Percentiles rank a stretch among this genome's conserved stretches.
Conservation (phyloP, 2,888 invertebrate genomes). For the Eristalinus sepulchralis region DNA sequence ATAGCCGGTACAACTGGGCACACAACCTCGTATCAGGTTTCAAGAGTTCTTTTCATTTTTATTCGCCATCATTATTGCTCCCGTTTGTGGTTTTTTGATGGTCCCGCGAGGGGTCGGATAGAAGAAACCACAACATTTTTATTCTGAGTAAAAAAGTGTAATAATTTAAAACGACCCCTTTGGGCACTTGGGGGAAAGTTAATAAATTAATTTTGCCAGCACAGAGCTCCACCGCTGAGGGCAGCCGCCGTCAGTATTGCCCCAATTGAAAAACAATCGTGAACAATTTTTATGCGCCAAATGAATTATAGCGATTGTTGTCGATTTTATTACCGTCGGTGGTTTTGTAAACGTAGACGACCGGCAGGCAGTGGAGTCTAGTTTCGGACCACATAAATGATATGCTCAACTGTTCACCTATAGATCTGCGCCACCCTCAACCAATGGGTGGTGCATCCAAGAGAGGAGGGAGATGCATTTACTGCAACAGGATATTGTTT, state of each 20-base stretch:
- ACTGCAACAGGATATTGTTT: constrained; percentile 69
- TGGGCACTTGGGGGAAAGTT: constrained; percentile 41
- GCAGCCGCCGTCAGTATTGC: constrained; percentile 33
- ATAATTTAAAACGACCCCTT: constrained; percentile 61
- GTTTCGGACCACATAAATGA: constrained; percentile 24
- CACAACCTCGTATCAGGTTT: constrained; percentile 30
- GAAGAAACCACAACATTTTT: constrained; percentile 67
- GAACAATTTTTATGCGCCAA: constrained; percentile 72
- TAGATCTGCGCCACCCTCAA: background rate
- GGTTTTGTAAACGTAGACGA: constrained; percentile 72
- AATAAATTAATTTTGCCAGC: constrained; percentile 64
- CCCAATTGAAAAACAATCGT: constrained; percentile 73
- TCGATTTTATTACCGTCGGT: constrained; percentile 74
- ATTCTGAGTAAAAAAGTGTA: constrained; percentile 66
- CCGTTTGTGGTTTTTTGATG: constrained; percentile 70
- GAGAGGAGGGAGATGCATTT: constrained; percentile 47
- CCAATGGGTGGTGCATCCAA: background rate
- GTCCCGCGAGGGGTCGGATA: constrained; percentile 44
- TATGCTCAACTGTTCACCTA: constrained; percentile 35
- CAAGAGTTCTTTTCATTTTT: constrained; percentile 51
- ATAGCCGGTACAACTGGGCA: constrained; percentile 32
- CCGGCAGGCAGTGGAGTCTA: constrained; percentile 43
- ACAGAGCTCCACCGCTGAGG: background rate
- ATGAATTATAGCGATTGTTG: constrained; percentile 74
- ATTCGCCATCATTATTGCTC: constrained; percentile 62